Base-by-base conservation (phyloP, 2,888 invertebrate genomes). In the Diarsia brunnea region DNA sequence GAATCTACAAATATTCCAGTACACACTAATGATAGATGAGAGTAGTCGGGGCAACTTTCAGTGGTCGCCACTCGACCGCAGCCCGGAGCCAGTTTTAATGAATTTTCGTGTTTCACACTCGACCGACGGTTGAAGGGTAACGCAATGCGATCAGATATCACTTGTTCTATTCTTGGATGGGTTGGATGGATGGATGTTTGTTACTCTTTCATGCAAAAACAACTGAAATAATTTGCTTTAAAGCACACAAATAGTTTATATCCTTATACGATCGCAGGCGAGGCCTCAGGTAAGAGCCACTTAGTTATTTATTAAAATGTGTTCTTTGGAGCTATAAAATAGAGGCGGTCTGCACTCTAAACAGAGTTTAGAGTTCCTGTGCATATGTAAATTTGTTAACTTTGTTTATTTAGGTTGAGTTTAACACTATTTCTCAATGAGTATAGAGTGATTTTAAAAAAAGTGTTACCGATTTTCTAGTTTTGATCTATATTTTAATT, bases 61-160 rank as follows among this genome's bases (percentile, higher is more conserved):
- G 64, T 72, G 81, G 63, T 64, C 58, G 68, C 71, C 58, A 43
- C 68, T 69, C 67, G 58, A 69, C 70, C 61, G 31, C 73, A 63
- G 66, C 31, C 68, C 51, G 19, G 31, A 60, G 31, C 38, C 16
- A 65, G 55, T 66, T 84, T 81, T 81, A 81, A 83, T 83, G 74
- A 83, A 81, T 81, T 74, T 73, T 72, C 73, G 60, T 74, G 66
- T 69, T 83, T 73, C 77, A 55, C 76, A 76, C 69, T 49, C 27
- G 45, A 58, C 51, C 47, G 73, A 51, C 73, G 7, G 10, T 38
- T 61, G n/a, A 14, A 27, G 2, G 16, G 31, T 4, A 63, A 24
- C 7, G 16, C 49, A 19, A 71, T 12, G 49, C 21, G 38, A 63
- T 49, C 16, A 8, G n/a, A 61, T 5, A 14, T 61, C 14, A n/a